These are phyloP conservation scores for Megaceryle maxima DNA, from an alignment of 2,113 vertebrate species.

Conservation along the genomic window DNA sequence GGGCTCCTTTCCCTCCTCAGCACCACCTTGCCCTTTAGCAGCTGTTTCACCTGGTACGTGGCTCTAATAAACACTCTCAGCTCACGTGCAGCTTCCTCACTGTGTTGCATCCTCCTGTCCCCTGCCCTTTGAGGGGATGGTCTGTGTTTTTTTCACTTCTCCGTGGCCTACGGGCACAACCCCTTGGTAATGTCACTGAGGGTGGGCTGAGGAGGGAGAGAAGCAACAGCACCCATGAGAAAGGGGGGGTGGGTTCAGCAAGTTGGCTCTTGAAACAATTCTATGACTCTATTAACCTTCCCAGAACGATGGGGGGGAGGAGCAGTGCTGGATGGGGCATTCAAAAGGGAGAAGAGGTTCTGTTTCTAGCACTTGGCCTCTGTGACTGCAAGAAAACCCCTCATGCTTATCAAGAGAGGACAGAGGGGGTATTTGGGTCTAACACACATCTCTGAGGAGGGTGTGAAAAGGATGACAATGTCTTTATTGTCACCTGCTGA, in stretches of 20 bases:
- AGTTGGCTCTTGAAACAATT: too few relatives aligned
- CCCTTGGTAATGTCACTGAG: not conserved
- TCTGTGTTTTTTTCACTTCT: too few relatives aligned
- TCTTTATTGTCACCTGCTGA: not conserved
- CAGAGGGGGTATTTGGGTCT: not conserved
- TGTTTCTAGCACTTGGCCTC: not conserved
- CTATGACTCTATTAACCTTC: not conserved
- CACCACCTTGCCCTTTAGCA: not conserved
- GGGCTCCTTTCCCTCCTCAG: not conserved
- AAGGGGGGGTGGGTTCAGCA: not conserved
- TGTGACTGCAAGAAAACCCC: accelerated
- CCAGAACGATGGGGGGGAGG: not conserved
- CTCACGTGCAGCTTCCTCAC: not conserved
- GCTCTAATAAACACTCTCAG: conserved; percentile 14
- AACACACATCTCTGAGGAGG: not conserved
- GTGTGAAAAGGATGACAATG: not conserved
- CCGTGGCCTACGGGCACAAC: accelerated
- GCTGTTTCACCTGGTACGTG: not conserved
- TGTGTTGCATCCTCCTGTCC: accelerated
- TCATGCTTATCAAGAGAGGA: accelerated
- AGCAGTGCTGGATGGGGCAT: accelerated
- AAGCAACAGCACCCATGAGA: accelerated
- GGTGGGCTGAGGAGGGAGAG: not conserved
- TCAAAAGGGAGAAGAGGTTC: not conserved
- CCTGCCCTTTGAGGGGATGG: not conserved